phyloP scores from a whole-genome alignment of 2,113 vertebrate genomes.

The Alosa alosa region DNA sequence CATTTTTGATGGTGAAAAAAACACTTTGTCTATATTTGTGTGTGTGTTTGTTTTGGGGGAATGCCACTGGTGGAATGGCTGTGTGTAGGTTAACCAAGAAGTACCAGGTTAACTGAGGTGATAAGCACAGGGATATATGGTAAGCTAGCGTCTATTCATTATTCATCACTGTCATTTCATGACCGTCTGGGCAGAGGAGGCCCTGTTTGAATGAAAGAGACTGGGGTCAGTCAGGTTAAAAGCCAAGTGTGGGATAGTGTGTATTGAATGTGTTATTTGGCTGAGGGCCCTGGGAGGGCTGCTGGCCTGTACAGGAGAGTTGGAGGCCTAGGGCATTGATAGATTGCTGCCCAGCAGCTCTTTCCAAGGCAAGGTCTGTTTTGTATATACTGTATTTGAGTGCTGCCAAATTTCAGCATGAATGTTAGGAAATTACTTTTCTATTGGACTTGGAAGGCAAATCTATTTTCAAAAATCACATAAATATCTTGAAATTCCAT shows the following conservation, averaged over 20 bases:
- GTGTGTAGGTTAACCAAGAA: not conserved
- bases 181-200: not conserved
- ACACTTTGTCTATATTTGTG: not conserved
- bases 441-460: not conserved
- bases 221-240: conserved; percentile 1
- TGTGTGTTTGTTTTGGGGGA: not conserved
- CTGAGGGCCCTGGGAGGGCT: not conserved
- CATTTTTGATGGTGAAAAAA: not conserved
- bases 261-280: conserved; percentile 2
- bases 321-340: not conserved
- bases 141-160: not conserved
- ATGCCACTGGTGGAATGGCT: not conserved
- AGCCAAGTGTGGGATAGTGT: not conserved
- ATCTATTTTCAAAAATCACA: not conserved
- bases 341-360: too few species aligned
- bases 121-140: not conserved
- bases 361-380: not conserved
- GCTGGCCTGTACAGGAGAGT: not conserved
- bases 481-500: conserved; percentile 11
- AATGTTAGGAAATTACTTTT: not conserved
- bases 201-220: not conserved
- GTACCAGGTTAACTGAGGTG: not conserved
- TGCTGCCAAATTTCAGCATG: not conserved
- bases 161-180: not conserved
- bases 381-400: not conserved